phyloP scores from a whole-genome alignment of 2,113 vertebrate species.

The Cettia cetti region DNA sequence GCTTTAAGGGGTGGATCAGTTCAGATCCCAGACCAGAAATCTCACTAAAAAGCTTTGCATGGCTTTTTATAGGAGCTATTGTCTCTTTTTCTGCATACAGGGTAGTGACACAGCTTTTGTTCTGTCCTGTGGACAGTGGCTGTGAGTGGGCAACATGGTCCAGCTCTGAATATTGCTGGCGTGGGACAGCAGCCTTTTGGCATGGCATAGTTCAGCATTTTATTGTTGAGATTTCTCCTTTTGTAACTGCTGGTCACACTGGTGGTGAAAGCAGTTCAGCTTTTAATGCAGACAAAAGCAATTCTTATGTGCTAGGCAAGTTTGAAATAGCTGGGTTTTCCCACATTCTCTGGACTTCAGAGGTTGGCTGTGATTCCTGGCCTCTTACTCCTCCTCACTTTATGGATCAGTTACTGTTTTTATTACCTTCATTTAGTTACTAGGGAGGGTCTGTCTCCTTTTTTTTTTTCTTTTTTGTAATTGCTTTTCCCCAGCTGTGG shows the following conservation, averaged over 20 bases:
- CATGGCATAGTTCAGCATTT: background rate
- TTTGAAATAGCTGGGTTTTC: constrained; percentile 27
- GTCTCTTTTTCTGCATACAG: background rate
- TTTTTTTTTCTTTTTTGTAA: background rate
- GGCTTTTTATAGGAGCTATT: background rate
- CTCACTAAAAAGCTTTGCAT: background rate
- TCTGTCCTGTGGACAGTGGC: background rate
- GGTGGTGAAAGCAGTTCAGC: background rate
- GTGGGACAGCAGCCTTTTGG: constrained; percentile 25
- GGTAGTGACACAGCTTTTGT: background rate
- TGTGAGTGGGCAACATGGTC: background rate
- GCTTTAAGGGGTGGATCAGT: background rate
- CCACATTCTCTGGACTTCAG: background rate
- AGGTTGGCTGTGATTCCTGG: background rate
- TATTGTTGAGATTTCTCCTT: constrained; percentile 19
- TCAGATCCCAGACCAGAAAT: background rate
- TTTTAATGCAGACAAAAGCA: constrained; percentile 37
- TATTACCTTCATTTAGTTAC: background rate
- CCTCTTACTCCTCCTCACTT: background rate
- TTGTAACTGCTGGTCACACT: constrained; percentile 55
- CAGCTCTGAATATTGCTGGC: background rate
- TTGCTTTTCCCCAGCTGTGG: background rate
- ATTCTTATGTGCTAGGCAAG: background rate
- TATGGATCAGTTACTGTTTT: background rate
- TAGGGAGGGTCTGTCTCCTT: background rate